These are phyloP conservation scores for Campopleginae sp. DNA, from an alignment of 2,888 invertebrate genomes.

Conservation along the genomic window DNA sequence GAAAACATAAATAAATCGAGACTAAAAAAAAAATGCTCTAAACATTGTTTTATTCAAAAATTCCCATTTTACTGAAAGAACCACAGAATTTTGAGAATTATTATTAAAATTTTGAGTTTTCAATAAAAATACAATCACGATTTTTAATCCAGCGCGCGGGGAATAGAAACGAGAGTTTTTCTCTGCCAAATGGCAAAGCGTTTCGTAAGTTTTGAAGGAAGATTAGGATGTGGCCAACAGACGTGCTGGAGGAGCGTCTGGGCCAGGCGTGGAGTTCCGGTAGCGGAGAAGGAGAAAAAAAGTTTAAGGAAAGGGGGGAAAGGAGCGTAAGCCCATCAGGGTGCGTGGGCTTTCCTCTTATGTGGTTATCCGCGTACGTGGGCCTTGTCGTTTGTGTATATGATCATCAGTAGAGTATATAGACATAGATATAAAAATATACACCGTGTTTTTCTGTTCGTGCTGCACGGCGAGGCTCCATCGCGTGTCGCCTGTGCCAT, in stretches of 20 bases:
- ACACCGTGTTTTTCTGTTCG: constrained; percentile 22
- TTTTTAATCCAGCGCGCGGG: neutral
- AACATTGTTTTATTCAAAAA: neutral
- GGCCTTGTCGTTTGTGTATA: constrained; percentile 46
- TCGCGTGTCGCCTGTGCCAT: constrained; percentile 55
- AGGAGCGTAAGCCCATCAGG: constrained; percentile 19
- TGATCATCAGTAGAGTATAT: constrained; percentile 29
- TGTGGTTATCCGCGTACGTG: constrained; percentile 48
- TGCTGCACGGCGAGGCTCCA: constrained; percentile 12
- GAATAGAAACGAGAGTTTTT: neutral
- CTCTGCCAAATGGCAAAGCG: neutral
- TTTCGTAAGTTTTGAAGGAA: constrained; percentile 25
- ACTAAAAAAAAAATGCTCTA: neutral
- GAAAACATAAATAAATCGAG: neutral
- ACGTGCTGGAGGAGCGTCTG: constrained; percentile 36
- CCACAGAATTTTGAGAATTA: neutral
- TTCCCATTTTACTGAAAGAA: neutral
- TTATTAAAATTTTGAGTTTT: neutral
- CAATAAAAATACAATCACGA: neutral
- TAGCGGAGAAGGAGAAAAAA: constrained; percentile 39
- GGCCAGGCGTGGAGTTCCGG: constrained; percentile 27
- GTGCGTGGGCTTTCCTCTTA: constrained; percentile 55
- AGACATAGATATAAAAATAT: neutral
- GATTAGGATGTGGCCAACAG: constrained; percentile 29
- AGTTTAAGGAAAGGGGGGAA: constrained; percentile 2